Conservation (phyloP, 2,888 invertebrate species). For the Flabesymbios commensalis region DNA sequence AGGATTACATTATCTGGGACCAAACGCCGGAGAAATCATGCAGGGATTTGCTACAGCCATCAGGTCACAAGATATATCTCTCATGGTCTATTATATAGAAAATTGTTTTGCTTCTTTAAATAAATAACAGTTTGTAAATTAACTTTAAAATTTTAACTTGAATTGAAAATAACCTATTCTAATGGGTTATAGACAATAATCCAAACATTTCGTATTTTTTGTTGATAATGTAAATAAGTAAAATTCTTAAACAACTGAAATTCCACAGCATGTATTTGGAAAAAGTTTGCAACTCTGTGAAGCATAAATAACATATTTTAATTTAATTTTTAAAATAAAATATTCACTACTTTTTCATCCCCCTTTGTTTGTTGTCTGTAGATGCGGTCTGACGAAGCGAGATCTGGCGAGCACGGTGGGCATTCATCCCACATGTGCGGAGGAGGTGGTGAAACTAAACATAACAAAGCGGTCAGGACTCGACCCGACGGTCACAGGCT, state of each 20-base stretch:
- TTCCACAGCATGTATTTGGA: too few relatives aligned
- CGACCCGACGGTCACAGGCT: constrained; percentile 86
- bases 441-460: constrained; percentile 77
- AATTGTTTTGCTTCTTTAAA: too few relatives aligned
- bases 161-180: too few relatives aligned
- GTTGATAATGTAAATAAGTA: too few relatives aligned
- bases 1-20: constrained; percentile 67
- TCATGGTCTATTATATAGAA: not conserved
- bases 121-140: too few relatives aligned
- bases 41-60: constrained; percentile 69
- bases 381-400: constrained; percentile 63
- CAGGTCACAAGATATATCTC: constrained; percentile 41
- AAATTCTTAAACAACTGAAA: too few relatives aligned
- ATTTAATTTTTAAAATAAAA: not conserved
- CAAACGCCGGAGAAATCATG: constrained; percentile 70
- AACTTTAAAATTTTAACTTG: too few relatives aligned
- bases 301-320: too few relatives aligned
- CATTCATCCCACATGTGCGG: constrained; percentile 70
- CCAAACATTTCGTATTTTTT: too few relatives aligned
- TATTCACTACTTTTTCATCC: not conserved
- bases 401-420: constrained; percentile 67
- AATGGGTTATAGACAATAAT: too few relatives aligned
- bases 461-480: constrained; percentile 89
- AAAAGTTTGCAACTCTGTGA: too few relatives aligned
- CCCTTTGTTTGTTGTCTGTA: constrained; percentile 4